phyloP scores from a whole-genome alignment of 2,113 vertebrate genomes.

The Hyperopisus bebe region DNA sequence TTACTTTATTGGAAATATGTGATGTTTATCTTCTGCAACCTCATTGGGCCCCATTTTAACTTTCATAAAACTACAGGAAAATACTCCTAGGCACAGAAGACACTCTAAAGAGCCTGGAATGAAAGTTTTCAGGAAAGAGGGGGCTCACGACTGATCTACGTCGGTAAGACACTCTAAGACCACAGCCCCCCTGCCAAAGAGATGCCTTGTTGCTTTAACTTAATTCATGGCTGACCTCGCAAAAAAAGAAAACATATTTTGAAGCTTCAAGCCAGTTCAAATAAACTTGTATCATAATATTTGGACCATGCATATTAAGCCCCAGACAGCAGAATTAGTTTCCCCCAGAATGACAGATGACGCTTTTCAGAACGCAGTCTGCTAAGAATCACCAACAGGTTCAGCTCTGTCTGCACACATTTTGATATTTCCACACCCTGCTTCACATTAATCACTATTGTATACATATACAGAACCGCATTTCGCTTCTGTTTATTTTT shows the following conservation, averaged over 20 bases:
- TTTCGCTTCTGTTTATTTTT: neutral
- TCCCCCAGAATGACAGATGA: neutral
- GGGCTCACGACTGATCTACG: neutral
- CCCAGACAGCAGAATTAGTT: neutral
- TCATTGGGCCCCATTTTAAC: neutral
- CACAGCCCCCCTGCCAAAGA: neutral
- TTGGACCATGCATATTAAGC: neutral
- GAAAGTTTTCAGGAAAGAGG: neutral
- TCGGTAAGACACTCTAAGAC: neutral
- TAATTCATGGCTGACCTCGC: neutral
- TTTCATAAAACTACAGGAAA: neutral
- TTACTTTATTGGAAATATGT: conserved; percentile 6
- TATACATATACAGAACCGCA: neutral
- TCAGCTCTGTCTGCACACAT: neutral
- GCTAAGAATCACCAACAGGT: neutral
- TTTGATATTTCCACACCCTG: neutral
- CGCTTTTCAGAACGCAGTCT: neutral
- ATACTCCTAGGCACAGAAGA: neutral
- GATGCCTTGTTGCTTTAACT: neutral
- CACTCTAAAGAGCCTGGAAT: neutral
- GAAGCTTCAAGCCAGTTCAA: neutral
- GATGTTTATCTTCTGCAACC: neutral
- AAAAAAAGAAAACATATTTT: neutral
- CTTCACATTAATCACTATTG: neutral
- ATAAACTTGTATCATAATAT: neutral